Conservation (phyloP, 2,888 invertebrate species). For the Pantelozetes paolii region DNA sequence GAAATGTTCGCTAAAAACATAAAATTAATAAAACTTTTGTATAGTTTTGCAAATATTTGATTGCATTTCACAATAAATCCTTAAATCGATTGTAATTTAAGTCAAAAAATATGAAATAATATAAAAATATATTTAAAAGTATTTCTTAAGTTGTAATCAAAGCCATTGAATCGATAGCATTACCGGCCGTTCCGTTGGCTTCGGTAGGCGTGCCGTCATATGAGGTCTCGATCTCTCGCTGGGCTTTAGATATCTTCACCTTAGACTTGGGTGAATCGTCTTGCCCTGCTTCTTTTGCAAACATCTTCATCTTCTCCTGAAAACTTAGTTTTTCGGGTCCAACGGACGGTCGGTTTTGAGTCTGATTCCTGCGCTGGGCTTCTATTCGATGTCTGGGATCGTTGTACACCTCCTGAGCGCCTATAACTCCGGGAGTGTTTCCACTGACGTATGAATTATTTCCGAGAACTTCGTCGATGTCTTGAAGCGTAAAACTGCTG, state of each 20-base stretch:
- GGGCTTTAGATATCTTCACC: constrained; percentile 90
- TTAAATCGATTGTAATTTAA: neutral
- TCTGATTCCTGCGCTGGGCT: constrained; percentile 69
- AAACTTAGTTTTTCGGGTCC: constrained; percentile 90
- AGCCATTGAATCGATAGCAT: neutral
- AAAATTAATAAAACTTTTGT: neutral
- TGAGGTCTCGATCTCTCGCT: constrained; percentile 78
- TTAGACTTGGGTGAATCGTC: constrained; percentile 87
- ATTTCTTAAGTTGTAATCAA: constrained; percentile 17
- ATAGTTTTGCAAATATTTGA: neutral
- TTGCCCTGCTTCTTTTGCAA: constrained; percentile 92
- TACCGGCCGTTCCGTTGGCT: neutral
- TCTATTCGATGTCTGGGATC: constrained; percentile 85
- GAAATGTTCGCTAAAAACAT: neutral
- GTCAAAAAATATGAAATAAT: neutral
- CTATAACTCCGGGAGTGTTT: constrained; percentile 91
- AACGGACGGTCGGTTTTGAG: constrained; percentile 59
- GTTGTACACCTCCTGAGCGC: constrained; percentile 95
- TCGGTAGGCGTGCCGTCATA: neutral
- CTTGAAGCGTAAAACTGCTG: constrained; percentile 50
- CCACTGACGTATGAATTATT: constrained; percentile 51
- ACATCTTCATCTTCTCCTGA: constrained; percentile 99
- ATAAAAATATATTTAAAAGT: neutral
- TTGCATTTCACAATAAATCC: constrained; percentile 2
- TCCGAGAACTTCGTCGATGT: constrained; percentile 49